A percentile compares a stretch with the other conserved stretches of the same genome.
Evolutionary conservation across 2,888 invertebrate genomes (phyloP).

Genomic region (Meghimatium bilineatum): DNA sequence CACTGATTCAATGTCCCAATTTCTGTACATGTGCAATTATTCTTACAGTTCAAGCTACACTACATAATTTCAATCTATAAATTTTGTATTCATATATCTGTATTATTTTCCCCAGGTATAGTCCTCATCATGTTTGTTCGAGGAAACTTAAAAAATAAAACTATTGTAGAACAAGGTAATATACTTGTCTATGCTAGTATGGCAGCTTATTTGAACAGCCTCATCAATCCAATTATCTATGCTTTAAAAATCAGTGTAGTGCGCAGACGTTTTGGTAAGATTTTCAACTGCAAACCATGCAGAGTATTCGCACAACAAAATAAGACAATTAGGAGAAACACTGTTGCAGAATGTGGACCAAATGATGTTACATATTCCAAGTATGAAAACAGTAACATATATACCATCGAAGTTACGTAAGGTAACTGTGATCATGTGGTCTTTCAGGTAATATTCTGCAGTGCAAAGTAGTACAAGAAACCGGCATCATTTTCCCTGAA

Average conservation of each 20-base stretch:
- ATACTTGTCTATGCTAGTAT: conserved; percentile 56
- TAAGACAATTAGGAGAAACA: not conserved
- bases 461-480: too few relatives aligned
- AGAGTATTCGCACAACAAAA: not conserved
- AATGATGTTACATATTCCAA: conserved; percentile 1
- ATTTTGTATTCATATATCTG: too few relatives aligned
- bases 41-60: too few relatives aligned
- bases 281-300: not conserved
- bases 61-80: too few relatives aligned
- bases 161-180: conserved; percentile 52
- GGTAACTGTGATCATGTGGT: not conserved
- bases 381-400: not conserved
- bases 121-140: conserved; percentile 54
- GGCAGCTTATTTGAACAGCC: conserved; percentile 58
- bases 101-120: conserved; percentile 50
- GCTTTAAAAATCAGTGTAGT: conserved; percentile 60
- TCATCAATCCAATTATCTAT: conserved; percentile 64
- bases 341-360: not conserved
- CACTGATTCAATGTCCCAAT: too few relatives aligned
- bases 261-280: conserved; percentile 51
- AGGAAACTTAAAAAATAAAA: conserved; percentile 49
- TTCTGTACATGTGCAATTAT: too few relatives aligned
- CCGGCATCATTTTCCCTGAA: too few relatives aligned
- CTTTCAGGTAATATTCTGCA: too few relatives aligned
- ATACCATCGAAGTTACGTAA: not conserved